Evolutionary conservation across 2,797 vertebrate genomes (phyloP).

Genomic region (Carduelis carduelis): DNA sequence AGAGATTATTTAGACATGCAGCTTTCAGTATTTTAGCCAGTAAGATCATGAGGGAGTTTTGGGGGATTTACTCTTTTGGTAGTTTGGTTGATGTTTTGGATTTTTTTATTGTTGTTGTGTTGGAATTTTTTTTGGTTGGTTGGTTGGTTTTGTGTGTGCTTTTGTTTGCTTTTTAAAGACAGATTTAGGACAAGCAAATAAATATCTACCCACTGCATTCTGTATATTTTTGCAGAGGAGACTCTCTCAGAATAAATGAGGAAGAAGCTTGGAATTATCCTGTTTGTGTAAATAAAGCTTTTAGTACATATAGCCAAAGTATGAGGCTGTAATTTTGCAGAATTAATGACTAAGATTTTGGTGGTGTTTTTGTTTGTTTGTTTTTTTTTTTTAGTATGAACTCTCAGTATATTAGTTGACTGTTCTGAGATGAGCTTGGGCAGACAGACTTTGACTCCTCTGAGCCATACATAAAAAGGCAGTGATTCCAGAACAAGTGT

Average conservation of each 20-base stretch:
- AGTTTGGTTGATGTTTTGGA: background rate
- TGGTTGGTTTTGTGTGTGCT: background rate
- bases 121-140: background rate
- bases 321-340: background rate
- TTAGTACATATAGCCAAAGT: background rate
- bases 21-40: background rate
- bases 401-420: background rate
- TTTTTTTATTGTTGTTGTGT: background rate
- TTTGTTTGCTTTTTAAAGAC: background rate
- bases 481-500: background rate
- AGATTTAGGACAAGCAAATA: background rate
- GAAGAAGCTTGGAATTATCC: background rate
- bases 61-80: background rate
- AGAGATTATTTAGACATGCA: background rate
- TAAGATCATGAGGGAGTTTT: constrained; percentile 2
- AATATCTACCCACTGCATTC: background rate
- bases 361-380: background rate
- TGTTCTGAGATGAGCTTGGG: background rate
- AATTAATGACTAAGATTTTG: background rate
- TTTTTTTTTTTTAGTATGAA: background rate
- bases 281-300: background rate
- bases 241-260: background rate
- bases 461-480: background rate
- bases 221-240: background rate
- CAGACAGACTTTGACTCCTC: background rate